phyloP scores from a whole-genome alignment of 2,113 vertebrate species.

The Corvus moneduloides region DNA sequence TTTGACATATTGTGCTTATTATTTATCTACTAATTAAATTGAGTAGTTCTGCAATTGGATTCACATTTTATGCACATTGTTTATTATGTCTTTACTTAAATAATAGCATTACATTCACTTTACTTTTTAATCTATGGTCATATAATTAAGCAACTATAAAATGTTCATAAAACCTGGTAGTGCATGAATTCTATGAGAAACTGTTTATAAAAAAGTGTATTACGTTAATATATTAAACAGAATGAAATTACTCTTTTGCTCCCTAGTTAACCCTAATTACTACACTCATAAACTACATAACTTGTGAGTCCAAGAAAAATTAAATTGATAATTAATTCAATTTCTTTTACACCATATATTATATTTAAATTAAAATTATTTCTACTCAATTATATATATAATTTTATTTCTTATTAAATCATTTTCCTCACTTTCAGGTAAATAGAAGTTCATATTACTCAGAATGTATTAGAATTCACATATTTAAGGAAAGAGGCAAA shows the following conservation, averaged over 20 bases:
- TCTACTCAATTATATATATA: background rate
- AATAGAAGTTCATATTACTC: background rate
- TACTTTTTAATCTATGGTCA: background rate
- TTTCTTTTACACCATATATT: background rate
- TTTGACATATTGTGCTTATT: background rate
- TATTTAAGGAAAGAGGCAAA: background rate
- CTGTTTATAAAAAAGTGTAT: background rate
- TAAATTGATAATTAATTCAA: background rate
- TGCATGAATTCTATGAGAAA: background rate
- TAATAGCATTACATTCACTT: background rate
- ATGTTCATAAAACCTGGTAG: background rate
- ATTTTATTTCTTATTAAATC: background rate
- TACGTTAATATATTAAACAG: background rate
- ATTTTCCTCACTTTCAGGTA: background rate
- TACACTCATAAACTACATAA: background rate
- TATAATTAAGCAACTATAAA: background rate
- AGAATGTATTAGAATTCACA: background rate
- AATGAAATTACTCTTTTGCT: background rate
- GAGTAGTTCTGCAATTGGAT: background rate
- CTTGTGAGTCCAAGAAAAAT: constrained; percentile 28
- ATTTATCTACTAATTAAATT: background rate
- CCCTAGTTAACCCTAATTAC: background rate
- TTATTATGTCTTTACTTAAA: background rate
- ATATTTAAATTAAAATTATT: background rate
- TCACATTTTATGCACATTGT: background rate